Evolutionary conservation across 2,888 invertebrate species (phyloP), one percentile per base, ranked within the genome.

Genomic region (Eupithecia centaureata): DNA sequence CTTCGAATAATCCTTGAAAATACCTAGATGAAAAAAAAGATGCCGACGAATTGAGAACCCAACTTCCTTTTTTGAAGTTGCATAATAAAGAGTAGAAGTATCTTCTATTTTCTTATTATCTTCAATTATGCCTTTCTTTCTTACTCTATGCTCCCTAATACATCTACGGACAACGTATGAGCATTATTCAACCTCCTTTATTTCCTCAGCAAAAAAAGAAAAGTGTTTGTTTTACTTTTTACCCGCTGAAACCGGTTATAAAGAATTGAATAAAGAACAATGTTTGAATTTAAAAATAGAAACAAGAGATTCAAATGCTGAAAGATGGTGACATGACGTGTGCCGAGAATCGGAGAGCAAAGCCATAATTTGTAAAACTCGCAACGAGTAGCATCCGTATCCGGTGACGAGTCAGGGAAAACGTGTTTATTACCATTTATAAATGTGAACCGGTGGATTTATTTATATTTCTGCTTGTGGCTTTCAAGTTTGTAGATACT

Each of bases 311-410:
- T 59, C 12, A 60, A 60, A 52, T 61, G 15, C 51, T 63, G 56
- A 63, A 59, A 63, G 54, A 67, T 42, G 42, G 54, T 63, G 68
- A 69, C 59, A 51, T 66, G 63, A 67, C 51, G 64, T 63, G 63
- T 70, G 68, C 64, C 58, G 57, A 70, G 62, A 67, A 63, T 71
- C 64, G 54, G 56, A 65, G 54, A 71, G 76, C 67, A 72, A 77
- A 80, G 77, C 77, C 73, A 77, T 79, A 77, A 80, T 84, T 82
- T 83, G 78, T 83, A 80, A 80, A 77, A 80, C 83, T 83, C 76
- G 70, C 74, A 74, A 77, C 74, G 76, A 73, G 71, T 70, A 73
- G 63, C 70, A 72, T 75, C 73, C 77, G 77, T 65, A 79, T 80
- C 78, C 77, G 75, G 77, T 76, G 78, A 79, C 77, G 76, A 76